Evolutionary conservation across 1,140 invertebrate species (phyloP), one percentile per base, ranked within the genome.

Genomic region (Argopecten irradians): DNA sequence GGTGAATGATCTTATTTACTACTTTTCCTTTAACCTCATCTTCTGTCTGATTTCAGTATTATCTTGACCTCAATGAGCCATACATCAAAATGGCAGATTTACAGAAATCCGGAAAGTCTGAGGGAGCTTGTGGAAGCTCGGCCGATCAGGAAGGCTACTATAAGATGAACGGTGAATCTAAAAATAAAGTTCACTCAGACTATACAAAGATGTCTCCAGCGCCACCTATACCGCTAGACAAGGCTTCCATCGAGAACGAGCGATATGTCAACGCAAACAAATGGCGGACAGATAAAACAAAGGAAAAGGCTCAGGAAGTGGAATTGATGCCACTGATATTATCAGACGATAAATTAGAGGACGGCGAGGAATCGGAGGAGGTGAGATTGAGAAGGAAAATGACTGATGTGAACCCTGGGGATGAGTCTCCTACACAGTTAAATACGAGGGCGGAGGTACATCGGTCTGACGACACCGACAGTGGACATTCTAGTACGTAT

Each of bases 401-500:
- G 19, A 41, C 83, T 19, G 86, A 88, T 13, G 41, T 35, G n/a
- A 88, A 87, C 19, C 82, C 84, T 34, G 87, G 88, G 22, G 84
- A 89, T 55, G 85, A 55, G 33, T 86, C 90, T n/a, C 90, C 92
- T 16, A 71, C 33, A 34, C 87, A 92, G 82, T 82, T 91, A 19
- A 90, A 89, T 19, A 93, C 92, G 13, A 87, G 86, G 55, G 93
- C 91, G 32, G 93, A 94, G 34, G 91, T 94, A 39, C 93, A 94
- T 84, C 83, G 92, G 16, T 86, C 89, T 35, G 92, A 94, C 22
- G 94, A 94, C 85, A 94, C 90, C 86, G 94, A 94, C 87, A 94
- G 94, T 90, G 94, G 94, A 82, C 93, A 94, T 87, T 93, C 93
- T 82, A 94, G 94, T 91, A 93, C 90, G 28, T 94, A 92, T 88